Percentiles rank a stretch among this genome's conserved stretches.
phyloP scores from a whole-genome alignment of 2,888 invertebrate species.

The Lasioglossum villosulum region DNA sequence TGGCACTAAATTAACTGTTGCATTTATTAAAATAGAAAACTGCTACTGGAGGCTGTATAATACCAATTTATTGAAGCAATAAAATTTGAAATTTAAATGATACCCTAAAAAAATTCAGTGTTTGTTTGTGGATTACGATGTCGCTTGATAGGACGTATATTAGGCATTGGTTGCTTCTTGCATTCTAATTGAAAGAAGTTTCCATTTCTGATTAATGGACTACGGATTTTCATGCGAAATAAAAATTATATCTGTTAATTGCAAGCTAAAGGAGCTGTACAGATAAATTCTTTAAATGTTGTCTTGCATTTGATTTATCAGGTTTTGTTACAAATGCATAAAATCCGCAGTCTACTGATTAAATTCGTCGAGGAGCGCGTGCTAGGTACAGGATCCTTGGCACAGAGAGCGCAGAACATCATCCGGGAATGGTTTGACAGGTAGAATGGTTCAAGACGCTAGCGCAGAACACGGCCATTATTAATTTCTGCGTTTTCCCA shows the following conservation, averaged over 20 bases:
- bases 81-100: too few relatives aligned
- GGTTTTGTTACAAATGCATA: not conserved
- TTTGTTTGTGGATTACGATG: too few relatives aligned
- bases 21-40: too few relatives aligned
- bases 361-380: not conserved
- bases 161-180: too few relatives aligned
- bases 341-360: not conserved
- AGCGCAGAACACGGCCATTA: not conserved
- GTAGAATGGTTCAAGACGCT: conserved; percentile 12
- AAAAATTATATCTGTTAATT: not conserved
- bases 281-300: not conserved
- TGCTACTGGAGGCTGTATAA: too few relatives aligned
- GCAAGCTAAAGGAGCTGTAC: not conserved
- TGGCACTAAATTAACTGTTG: too few relatives aligned
- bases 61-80: too few relatives aligned
- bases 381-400: not conserved
- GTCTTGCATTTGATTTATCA: not conserved
- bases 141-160: too few relatives aligned
- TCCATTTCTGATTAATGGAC: too few relatives aligned
- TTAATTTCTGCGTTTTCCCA: conserved; percentile 45
- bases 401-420: not conserved
- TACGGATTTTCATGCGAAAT: not conserved
- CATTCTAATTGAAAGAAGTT: too few relatives aligned
- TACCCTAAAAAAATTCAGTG: too few relatives aligned
- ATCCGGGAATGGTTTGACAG: conserved; percentile 1